Evolutionary conservation across 2,113 vertebrate species (phyloP).

Genomic region (Phaetusa simplex): DNA sequence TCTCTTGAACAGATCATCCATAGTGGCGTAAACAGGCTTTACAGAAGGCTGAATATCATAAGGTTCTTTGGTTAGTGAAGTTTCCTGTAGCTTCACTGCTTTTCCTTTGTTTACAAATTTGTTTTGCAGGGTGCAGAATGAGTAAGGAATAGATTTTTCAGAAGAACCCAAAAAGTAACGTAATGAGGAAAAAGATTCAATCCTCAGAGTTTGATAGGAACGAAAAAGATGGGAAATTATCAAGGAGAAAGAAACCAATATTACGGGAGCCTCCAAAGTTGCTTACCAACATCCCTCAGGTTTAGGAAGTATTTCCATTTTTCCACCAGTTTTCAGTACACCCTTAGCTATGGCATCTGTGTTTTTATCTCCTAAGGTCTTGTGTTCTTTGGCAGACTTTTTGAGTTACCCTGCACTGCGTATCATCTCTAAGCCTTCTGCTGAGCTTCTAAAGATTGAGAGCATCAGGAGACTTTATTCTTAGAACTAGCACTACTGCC

Average conservation of each 20-base stretch:
- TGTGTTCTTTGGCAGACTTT: constrained; percentile 52
- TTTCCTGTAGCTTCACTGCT: background rate
- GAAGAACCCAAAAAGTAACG: background rate
- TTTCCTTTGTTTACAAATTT: background rate
- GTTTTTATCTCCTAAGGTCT: constrained; percentile 53
- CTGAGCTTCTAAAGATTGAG: constrained; percentile 22
- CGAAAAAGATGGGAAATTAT: background rate
- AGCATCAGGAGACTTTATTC: constrained; percentile 49
- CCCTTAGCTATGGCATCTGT: constrained; percentile 30
- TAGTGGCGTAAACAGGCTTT: background rate
- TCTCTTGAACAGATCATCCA: background rate
- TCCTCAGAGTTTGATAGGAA: background rate
- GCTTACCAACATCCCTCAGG: background rate
- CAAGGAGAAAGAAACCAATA: background rate
- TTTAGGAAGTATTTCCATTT: constrained; percentile 25
- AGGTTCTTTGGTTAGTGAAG: background rate
- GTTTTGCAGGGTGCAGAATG: background rate
- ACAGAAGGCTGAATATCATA: background rate
- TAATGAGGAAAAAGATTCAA: background rate
- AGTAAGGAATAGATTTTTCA: background rate
- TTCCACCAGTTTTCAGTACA: constrained; percentile 44
- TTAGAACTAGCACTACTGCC: background rate
- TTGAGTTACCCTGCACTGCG: background rate
- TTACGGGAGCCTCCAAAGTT: background rate
- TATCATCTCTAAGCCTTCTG: constrained; percentile 45